phyloP scores from a whole-genome alignment of 2,797 vertebrate species.

The Pitangus sulphuratus region DNA sequence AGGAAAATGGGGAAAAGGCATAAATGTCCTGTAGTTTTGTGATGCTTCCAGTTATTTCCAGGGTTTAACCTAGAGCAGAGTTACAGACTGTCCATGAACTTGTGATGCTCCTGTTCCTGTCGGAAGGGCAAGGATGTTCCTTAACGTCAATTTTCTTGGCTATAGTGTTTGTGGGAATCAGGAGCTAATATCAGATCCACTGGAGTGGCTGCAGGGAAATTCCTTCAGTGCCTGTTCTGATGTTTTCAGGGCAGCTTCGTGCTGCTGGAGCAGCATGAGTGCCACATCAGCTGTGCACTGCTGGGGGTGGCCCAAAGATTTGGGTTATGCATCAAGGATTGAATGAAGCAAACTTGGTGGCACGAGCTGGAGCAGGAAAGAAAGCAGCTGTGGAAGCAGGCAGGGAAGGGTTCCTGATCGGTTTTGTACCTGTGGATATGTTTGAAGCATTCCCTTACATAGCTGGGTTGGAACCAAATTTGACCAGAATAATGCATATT shows the following conservation, averaged over 20 bases:
- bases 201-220: neutral
- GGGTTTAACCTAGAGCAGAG: neutral
- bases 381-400: neutral
- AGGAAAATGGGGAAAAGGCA: neutral
- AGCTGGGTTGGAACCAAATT: neutral
- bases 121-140: neutral
- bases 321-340: neutral
- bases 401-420: neutral
- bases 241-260: neutral
- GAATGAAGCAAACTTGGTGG: no score
- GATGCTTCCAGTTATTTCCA: neutral
- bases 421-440: neutral
- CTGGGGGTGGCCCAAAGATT: neutral
- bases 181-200: neutral
- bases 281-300: rapidly evolving
- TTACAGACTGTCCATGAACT: neutral
- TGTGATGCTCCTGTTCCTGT: neutral
- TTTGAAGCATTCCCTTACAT: neutral
- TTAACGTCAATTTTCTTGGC: neutral
- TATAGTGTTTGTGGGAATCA: neutral
- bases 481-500: neutral
- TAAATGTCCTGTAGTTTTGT: neutral
- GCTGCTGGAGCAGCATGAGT: neutral
- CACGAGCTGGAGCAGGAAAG: neutral
- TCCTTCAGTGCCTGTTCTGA: neutral